Percentiles rank a stretch among this genome's conserved stretches.
Evolutionary conservation across 2,113 vertebrate genomes (phyloP).

Genomic region (Pimephales promelas): DNA sequence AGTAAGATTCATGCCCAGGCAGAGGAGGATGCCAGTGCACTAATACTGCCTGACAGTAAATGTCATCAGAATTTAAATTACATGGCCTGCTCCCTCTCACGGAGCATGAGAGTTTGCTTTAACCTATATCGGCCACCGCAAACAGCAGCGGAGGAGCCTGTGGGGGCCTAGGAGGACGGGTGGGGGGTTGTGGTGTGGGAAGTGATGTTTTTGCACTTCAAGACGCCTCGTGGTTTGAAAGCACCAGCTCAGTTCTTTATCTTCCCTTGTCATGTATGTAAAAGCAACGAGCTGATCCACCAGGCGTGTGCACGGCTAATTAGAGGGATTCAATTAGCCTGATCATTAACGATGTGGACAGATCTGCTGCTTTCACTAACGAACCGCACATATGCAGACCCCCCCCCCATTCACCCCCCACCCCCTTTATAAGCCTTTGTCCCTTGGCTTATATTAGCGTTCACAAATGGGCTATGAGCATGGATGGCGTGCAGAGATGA

Average conservation of each 20-base stretch:
- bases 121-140: constrained; percentile 74
- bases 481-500: constrained; percentile 53
- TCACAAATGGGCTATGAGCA: constrained; percentile 26
- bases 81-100: constrained; percentile 71
- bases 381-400: constrained; percentile 13
- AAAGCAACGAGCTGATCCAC: constrained; percentile 61
- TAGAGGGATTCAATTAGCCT: constrained; percentile 72
- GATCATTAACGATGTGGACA: constrained; percentile 76
- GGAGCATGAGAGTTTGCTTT: constrained; percentile 74
- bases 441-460: constrained; percentile 47
- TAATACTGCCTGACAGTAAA: constrained; percentile 82
- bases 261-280: constrained; percentile 61
- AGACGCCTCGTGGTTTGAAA: constrained; percentile 66
- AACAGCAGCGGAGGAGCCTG: constrained; percentile 62
- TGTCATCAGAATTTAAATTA: constrained; percentile 85
- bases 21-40: constrained; percentile 69
- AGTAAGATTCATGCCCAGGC: constrained; percentile 72
- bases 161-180: constrained; percentile 53
- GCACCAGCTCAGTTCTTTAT: constrained; percentile 69
- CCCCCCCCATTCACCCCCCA: background rate
- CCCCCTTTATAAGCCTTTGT: background rate
- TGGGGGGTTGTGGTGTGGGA: background rate
- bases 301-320: constrained; percentile 71
- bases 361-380: constrained; percentile 72
- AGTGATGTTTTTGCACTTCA: constrained; percentile 67